phyloP scores from a whole-genome alignment of 2,888 invertebrate species.

The Agrochola circellaris region DNA sequence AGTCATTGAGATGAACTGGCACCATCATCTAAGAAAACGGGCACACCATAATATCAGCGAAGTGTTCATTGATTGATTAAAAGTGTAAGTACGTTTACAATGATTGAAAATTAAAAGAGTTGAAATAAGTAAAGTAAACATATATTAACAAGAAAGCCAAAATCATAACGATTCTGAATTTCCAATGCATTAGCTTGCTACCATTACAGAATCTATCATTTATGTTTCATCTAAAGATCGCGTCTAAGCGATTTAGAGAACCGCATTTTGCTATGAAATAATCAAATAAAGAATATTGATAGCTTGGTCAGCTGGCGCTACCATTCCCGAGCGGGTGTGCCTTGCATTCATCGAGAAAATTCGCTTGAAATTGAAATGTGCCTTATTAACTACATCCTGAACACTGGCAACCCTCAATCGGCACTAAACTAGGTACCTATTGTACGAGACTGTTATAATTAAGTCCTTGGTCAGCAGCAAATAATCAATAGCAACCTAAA shows the following conservation, averaged over 20 bases:
- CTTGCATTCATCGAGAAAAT: neutral
- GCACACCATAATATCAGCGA: too few relatives aligned
- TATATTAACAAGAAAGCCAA: neutral
- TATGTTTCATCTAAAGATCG: neutral
- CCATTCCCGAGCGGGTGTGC: neutral
- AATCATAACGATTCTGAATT: neutral
- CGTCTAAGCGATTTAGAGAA: neutral
- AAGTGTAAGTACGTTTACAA: neutral
- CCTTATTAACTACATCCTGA: neutral
- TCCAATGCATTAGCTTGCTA: neutral
- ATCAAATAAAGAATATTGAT: conserved; percentile 10
- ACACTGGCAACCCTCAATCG: neutral
- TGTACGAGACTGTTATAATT: neutral
- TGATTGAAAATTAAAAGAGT: neutral
- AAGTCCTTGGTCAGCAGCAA: neutral
- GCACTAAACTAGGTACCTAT: neutral
- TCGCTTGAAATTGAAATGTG: neutral
- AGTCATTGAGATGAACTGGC: neutral
- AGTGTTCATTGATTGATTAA: neutral
- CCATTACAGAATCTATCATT: neutral
- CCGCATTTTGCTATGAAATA: neutral
- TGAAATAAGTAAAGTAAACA: neutral
- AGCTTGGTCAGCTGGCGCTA: conserved; percentile 16
- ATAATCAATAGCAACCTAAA: neutral
- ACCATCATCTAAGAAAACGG: neutral